A percentile compares a stretch with the other conserved stretches of the same genome.
These are phyloP conservation scores for Tenthredo amoena DNA, from an alignment of 2,888 invertebrate genomes.

Conservation along the genomic window DNA sequence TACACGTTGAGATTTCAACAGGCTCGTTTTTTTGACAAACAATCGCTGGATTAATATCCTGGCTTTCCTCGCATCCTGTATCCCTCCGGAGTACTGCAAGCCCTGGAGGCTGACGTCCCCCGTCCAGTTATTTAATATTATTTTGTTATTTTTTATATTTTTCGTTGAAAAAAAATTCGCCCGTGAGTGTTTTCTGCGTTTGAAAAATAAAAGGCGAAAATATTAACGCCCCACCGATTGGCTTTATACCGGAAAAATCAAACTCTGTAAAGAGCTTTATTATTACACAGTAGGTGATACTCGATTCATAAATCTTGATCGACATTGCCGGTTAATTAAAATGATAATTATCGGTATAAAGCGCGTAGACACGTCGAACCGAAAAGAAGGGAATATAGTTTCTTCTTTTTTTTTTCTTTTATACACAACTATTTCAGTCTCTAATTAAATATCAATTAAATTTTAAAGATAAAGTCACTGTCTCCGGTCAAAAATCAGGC, in stretches of 20 bases:
- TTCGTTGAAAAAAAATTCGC: not conserved
- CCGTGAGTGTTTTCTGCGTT: not conserved
- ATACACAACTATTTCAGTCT: slow-evolving; percentile 4
- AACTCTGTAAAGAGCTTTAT: not conserved
- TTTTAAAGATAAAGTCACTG: slow-evolving; percentile 1
- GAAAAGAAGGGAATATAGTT: not conserved
- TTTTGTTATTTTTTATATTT: slow-evolving; percentile 11
- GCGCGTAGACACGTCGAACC: not conserved
- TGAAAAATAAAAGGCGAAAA: slow-evolving; percentile 16
- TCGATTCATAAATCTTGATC: not conserved
- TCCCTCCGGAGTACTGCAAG: slow-evolving; percentile 20
- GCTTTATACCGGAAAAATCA: not conserved
- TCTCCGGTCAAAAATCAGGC: not conserved
- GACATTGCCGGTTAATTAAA: not conserved
- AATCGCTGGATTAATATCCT: slow-evolving; percentile 46
- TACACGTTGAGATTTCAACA: slow-evolving; percentile 17
- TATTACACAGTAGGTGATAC: not conserved
- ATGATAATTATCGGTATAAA: not conserved
- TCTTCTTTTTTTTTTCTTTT: not conserved
- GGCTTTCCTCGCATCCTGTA: slow-evolving; percentile 44
- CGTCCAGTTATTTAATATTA: slow-evolving; percentile 16
- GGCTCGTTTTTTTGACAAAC: slow-evolving; percentile 45
- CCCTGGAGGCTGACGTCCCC: slow-evolving; percentile 38
- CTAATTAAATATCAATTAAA: slow-evolving; percentile 28
- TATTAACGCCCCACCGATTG: not conserved